Conservation (phyloP, 2,113 vertebrate genomes). For the Dendropsophus ebraccatus region DNA sequence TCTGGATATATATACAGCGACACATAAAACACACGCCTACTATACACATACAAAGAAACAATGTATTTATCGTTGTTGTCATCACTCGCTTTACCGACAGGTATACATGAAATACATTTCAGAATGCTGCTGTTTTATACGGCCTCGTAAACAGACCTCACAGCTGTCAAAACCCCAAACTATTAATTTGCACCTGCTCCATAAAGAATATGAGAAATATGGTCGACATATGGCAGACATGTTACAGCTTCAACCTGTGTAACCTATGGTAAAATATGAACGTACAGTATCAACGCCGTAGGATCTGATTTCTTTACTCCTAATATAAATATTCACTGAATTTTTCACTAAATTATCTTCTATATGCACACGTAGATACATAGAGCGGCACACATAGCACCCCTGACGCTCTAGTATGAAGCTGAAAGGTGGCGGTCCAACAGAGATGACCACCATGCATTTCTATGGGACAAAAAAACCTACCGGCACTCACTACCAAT, state of each 20-base stretch:
- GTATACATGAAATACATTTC: neutral
- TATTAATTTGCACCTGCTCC: conserved; percentile 41
- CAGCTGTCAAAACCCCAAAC: conserved; percentile 25
- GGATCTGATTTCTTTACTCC: neutral
- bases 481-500: too few relatives aligned
- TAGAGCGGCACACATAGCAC: too few relatives aligned
- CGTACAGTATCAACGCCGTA: neutral
- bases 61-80: neutral
- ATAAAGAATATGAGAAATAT: conserved; percentile 42
- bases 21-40: neutral
- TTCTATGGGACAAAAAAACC: too few relatives aligned
- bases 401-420: too few relatives aligned
- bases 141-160: neutral
- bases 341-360: neutral
- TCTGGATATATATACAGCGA: neutral
- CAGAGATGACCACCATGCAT: too few relatives aligned
- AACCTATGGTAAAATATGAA: neutral
- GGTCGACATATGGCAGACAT: conserved; percentile 35
- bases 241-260: neutral
- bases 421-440: too few relatives aligned
- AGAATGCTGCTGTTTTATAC: neutral
- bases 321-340: neutral
- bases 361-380: neutral
- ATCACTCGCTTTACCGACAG: neutral
- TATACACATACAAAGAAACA: neutral